A percentile compares a stretch with the other conserved stretches of the same genome.
phyloP scores from a whole-genome alignment of 2,113 vertebrate species.

The Corythoichthys intestinalis region DNA sequence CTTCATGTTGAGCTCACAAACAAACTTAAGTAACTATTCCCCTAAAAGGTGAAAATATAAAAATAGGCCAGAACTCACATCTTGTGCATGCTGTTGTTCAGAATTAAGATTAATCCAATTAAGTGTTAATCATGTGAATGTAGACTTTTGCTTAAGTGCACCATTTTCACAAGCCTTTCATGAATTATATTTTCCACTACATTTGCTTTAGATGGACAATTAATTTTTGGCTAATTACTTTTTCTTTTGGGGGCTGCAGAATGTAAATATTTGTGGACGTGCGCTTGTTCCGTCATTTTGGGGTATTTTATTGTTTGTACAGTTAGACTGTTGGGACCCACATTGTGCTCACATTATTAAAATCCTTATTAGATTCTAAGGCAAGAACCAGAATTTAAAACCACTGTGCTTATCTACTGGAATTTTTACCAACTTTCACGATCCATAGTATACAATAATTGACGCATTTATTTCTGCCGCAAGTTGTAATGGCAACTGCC shows the following conservation, averaged over 20 bases:
- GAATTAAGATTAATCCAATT: constrained; percentile 87
- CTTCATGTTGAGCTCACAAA: background rate
- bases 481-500: background rate
- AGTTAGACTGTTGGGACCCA: background rate
- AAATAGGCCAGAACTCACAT: constrained; percentile 48
- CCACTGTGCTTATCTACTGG: background rate
- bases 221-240: constrained; percentile 91
- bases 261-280: constrained; percentile 38
- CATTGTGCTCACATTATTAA: background rate
- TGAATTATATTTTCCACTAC: constrained; percentile 98
- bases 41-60: constrained; percentile 31
- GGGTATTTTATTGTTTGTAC: background rate
- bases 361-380: background rate
- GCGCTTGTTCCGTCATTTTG: constrained; percentile 8
- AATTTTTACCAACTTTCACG: background rate
- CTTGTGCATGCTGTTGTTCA: constrained; percentile 35
- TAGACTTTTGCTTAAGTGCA: constrained; percentile 84
- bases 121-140: constrained; percentile 91
- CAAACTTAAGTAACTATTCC: constrained; percentile 1
- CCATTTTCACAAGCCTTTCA: constrained; percentile 82
- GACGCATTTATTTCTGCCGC: background rate
- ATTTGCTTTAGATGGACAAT: constrained; percentile 95
- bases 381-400: background rate
- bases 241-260: constrained; percentile 70
- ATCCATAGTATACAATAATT: background rate